A percentile compares a stretch with the other conserved stretches of the same genome.
These are phyloP conservation scores for Operophtera brumata DNA, from an alignment of 2,888 invertebrate genomes.

Conservation along the genomic window DNA sequence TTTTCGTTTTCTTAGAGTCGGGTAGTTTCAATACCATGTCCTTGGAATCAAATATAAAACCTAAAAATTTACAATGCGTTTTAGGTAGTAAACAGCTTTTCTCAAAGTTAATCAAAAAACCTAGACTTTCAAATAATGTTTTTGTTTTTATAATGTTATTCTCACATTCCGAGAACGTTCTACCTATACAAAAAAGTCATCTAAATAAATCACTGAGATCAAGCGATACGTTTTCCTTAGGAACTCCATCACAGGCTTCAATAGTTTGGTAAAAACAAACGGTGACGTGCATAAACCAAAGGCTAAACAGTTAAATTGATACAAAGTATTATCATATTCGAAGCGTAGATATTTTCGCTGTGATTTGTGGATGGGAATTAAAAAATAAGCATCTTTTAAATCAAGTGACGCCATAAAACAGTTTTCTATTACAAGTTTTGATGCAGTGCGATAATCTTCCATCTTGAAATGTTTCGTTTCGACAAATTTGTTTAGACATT, in stretches of 20 bases:
- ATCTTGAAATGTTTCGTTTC: slow-evolving; percentile 4
- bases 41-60: neutral
- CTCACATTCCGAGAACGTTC: neutral
- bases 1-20: neutral
- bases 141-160: neutral
- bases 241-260: neutral
- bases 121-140: neutral
- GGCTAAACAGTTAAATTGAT: neutral
- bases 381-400: slow-evolving; percentile 8
- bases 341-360: slow-evolving; percentile 4
- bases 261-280: neutral
- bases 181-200: neutral
- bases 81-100: neutral
- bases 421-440: neutral
- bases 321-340: neutral
- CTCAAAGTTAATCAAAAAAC: neutral
- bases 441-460: slow-evolving; percentile 6
- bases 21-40: neutral
- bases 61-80: neutral
- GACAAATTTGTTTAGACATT: slow-evolving; percentile 6
- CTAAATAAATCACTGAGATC: neutral
- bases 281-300: neutral
- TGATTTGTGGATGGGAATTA: neutral
- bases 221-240: neutral
- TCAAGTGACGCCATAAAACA: slow-evolving; percentile 1